Conservation (phyloP, 2,888 invertebrate species). For the Drosophila quinaria region DNA sequence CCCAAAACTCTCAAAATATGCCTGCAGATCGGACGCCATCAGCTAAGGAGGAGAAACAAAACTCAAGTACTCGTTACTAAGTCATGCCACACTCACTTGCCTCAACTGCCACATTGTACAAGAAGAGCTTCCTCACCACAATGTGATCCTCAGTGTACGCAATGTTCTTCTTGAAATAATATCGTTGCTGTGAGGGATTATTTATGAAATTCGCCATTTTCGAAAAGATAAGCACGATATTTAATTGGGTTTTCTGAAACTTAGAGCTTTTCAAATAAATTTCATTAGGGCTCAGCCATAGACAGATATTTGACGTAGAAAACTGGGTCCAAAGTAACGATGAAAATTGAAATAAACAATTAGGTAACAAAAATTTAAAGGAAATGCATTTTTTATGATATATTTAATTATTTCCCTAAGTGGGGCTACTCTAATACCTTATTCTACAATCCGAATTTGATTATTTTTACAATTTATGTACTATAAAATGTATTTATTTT, state of each 20-base stretch:
- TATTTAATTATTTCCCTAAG: too few relatives aligned
- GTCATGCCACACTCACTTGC: constrained; percentile 21
- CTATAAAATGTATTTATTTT: not conserved
- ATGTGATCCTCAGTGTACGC: constrained; percentile 57
- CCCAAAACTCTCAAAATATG: constrained; percentile 38
- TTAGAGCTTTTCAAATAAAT: not conserved
- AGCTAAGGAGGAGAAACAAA: constrained; percentile 9
- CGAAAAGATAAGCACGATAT: not conserved
- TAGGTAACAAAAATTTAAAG: too few relatives aligned
- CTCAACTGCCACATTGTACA: constrained; percentile 35
- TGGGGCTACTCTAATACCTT: not conserved
- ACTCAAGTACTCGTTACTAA: not conserved
- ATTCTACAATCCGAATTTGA: too few relatives aligned
- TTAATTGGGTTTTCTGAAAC: not conserved
- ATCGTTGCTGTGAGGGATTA: constrained; percentile 39
- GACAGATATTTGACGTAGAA: not conserved
- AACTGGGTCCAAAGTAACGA: not conserved
- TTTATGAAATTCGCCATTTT: constrained; percentile 46
- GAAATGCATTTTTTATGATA: too few relatives aligned
- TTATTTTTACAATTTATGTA: not conserved
- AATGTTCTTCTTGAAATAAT: constrained; percentile 35
- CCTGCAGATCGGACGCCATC: constrained; percentile 18
- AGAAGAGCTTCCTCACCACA: constrained; percentile 36
- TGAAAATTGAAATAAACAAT: too few relatives aligned
- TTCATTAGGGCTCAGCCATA: not conserved